phyloP scores from a whole-genome alignment of 2,888 invertebrate species.

The Platynereis dumerilii region DNA sequence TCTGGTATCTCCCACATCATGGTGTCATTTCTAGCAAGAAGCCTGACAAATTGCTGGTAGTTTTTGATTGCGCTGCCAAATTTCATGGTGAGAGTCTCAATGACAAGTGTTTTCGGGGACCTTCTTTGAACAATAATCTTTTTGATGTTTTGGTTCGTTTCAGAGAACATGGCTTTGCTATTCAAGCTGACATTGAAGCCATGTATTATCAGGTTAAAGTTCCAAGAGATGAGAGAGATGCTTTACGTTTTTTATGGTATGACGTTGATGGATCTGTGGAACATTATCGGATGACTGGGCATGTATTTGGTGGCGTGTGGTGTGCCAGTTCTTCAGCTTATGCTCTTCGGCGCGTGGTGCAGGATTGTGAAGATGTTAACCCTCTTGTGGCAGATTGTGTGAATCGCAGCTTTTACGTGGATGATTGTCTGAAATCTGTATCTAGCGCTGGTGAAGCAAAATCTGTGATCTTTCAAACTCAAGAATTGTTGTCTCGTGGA shows the following conservation, averaged over 20 bases:
- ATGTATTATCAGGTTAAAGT: constrained; percentile 36
- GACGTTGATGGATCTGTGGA: constrained; percentile 11
- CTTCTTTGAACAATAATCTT: constrained; percentile 29
- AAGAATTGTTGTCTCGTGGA: constrained; percentile 25
- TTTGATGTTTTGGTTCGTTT: constrained; percentile 29
- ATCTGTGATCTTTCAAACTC: constrained; percentile 17
- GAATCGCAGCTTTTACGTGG: constrained; percentile 30
- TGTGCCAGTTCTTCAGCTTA: constrained; percentile 22
- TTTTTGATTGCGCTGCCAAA: constrained; percentile 33
- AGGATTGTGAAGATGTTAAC: neutral
- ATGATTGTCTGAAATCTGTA: constrained; percentile 31
- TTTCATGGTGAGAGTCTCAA: constrained; percentile 29
- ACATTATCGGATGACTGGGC: constrained; percentile 24
- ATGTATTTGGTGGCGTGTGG: constrained; percentile 21
- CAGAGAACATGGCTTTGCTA: constrained; percentile 25
- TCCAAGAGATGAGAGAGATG: constrained; percentile 15
- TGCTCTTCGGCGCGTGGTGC: constrained; percentile 12
- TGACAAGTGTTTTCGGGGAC: constrained; percentile 28
- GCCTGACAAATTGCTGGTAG: constrained; percentile 27
- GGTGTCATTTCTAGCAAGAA: constrained; percentile 27
- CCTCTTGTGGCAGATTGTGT: constrained; percentile 22
- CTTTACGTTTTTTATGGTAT: constrained; percentile 30
- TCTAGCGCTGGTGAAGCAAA: constrained; percentile 11
- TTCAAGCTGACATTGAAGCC: constrained; percentile 32
- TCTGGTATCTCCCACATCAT: constrained; percentile 27